Conservation (phyloP, 2,113 vertebrate genomes). For the Arenaria interpres region DNA sequence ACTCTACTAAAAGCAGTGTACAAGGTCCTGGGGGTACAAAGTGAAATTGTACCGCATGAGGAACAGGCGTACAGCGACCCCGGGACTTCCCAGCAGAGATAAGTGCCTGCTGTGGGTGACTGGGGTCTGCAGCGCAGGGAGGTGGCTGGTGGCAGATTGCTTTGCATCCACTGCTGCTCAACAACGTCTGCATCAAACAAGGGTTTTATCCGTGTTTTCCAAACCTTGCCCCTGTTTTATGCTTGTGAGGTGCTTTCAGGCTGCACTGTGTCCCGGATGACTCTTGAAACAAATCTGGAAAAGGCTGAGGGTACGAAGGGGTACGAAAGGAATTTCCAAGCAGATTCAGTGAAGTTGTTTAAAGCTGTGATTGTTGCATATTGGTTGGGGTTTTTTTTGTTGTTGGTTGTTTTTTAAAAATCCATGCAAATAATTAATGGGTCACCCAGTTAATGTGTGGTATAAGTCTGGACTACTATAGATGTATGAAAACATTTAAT, state of each 20-base stretch:
- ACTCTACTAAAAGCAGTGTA: neutral
- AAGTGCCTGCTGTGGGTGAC: rapidly evolving
- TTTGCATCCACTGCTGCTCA: rapidly evolving
- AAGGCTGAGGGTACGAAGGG: neutral
- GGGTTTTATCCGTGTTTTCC: neutral
- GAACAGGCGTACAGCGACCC: neutral
- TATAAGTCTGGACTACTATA: neutral
- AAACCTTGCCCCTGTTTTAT: neutral
- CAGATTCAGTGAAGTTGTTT: neutral
- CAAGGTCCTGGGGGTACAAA: neutral
- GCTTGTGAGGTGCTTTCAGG: neutral
- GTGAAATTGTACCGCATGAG: too few species aligned
- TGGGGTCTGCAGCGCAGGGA: rapidly evolving
- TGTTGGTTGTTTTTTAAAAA: neutral
- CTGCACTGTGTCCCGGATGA: neutral
- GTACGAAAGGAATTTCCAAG: neutral
- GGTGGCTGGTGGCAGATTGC: neutral
- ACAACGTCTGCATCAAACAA: neutral
- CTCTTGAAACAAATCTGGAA: neutral
- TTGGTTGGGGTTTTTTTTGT: neutral
- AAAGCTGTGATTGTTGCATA: neutral
- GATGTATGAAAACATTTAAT: neutral
- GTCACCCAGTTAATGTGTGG: neutral
- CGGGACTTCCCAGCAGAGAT: neutral
- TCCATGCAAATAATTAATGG: neutral